These are phyloP conservation scores for Caradrina kadenii DNA, from an alignment of 2,888 invertebrate species.

Conservation along the genomic window DNA sequence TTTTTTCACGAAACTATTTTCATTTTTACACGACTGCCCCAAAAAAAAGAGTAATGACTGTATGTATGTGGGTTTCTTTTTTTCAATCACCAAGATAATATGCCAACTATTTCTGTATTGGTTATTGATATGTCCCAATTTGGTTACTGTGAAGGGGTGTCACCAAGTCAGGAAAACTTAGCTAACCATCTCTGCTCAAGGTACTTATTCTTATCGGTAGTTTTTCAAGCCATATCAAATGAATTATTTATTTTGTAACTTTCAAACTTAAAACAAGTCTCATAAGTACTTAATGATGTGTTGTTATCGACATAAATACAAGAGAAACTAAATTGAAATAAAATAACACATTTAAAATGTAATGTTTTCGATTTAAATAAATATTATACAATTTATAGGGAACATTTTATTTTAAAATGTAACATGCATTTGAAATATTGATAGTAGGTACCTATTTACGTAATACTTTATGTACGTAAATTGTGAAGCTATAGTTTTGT, in stretches of 20 bases:
- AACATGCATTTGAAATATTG: conserved; percentile 23
- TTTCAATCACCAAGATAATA: too few relatives aligned
- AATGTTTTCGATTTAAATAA: conserved; percentile 54
- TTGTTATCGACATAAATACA: conserved; percentile 45
- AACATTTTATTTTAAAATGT: conserved; percentile 39
- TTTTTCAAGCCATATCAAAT: conserved; percentile 20
- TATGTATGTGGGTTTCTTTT: too few relatives aligned
- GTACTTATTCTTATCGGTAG: conserved; percentile 21
- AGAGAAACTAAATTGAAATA: conserved; percentile 57
- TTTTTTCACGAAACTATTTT: background rate
- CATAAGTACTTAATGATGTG: conserved; percentile 28
- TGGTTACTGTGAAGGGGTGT: too few relatives aligned
- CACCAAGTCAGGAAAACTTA: background rate
- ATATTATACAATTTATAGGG: conserved; percentile 34
- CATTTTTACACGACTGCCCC: too few relatives aligned
- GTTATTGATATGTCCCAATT: too few relatives aligned
- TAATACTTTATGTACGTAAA: conserved; percentile 1
- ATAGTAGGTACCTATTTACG: background rate
- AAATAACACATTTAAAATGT: conserved; percentile 37
- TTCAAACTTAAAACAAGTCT: conserved; percentile 24
- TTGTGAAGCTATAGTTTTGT: background rate
- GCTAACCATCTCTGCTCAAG: background rate
- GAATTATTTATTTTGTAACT: conserved; percentile 37
- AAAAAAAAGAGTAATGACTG: too few relatives aligned
- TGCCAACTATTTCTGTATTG: too few relatives aligned